phyloP scores from a whole-genome alignment of 2,888 invertebrate species.

The Scaptomyza reducta region DNA sequence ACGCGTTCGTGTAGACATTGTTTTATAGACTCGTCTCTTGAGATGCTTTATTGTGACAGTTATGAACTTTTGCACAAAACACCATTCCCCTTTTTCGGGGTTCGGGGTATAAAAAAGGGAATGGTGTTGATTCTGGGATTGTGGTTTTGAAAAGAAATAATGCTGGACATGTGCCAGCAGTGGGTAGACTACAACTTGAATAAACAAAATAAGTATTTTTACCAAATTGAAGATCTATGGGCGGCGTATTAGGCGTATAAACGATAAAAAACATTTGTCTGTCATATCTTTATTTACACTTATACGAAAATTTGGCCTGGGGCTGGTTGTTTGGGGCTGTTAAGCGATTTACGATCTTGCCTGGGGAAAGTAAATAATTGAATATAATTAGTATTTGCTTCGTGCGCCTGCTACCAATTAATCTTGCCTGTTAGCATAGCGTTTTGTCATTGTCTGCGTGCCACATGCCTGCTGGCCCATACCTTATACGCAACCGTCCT shows the following conservation, averaged over 20 bases:
- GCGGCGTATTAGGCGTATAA: constrained; percentile 17
- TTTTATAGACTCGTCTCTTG: too few species aligned
- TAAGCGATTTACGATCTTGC: constrained; percentile 73
- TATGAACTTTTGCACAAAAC: too few species aligned
- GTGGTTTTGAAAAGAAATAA: too few species aligned
- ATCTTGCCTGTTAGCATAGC: constrained; percentile 59
- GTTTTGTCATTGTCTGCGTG: constrained; percentile 22
- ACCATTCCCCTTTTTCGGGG: too few species aligned
- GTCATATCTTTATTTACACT: constrained; percentile 19
- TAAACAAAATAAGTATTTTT: constrained; percentile 50
- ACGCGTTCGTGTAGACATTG: too few species aligned
- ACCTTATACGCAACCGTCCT: constrained; percentile 3
- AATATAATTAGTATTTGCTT: constrained; percentile 73
- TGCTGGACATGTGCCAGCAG: constrained; percentile 6
- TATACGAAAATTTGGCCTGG: background rate
- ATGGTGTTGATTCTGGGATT: too few species aligned
- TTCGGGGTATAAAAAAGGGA: background rate
- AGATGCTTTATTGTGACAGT: too few species aligned
- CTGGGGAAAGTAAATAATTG: constrained; percentile 63
- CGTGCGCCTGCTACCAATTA: constrained; percentile 62
- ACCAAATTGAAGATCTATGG: constrained; percentile 14
- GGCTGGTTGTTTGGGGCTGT: constrained; percentile 34
- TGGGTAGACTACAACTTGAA: constrained; percentile 33
- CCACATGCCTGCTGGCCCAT: background rate
- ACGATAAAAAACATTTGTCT: constrained; percentile 23